phyloP scores from a whole-genome alignment of 2,113 vertebrate species.

The Chiloscyllium plagiosum region DNA sequence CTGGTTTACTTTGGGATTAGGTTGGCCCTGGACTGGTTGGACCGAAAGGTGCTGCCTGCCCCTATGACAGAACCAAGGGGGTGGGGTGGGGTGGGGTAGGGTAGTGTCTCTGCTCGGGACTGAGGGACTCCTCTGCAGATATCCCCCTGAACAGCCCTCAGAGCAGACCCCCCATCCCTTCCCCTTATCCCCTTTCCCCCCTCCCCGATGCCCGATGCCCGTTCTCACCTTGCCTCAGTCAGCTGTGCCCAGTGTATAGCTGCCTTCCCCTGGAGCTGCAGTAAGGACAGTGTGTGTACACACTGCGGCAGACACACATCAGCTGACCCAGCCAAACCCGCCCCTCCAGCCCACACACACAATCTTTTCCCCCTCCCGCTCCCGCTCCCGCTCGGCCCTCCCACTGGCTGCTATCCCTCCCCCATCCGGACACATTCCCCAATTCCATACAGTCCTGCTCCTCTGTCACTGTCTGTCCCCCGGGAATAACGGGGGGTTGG shows the following conservation, averaged over 20 bases:
- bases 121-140: no score
- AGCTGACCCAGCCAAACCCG: background rate
- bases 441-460: background rate
- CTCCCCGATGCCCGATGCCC: background rate
- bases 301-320: background rate
- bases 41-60: no score
- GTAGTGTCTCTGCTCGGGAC: no score
- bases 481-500: no score
- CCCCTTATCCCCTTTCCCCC: background rate
- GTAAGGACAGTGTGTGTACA: fast-evolving
- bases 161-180: no score
- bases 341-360: background rate
- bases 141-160: no score
- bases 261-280: background rate
- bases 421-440: background rate
- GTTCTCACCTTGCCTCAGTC: background rate
- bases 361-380: background rate
- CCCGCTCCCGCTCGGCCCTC: background rate
- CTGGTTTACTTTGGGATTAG: no score
- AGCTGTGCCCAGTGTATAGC: no score
- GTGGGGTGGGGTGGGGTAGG: no score
- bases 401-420: background rate
- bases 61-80: no score
- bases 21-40: no score
- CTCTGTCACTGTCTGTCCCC: background rate